Base-by-base conservation (phyloP, 2,113 vertebrate genomes). In the Vidua macroura region DNA sequence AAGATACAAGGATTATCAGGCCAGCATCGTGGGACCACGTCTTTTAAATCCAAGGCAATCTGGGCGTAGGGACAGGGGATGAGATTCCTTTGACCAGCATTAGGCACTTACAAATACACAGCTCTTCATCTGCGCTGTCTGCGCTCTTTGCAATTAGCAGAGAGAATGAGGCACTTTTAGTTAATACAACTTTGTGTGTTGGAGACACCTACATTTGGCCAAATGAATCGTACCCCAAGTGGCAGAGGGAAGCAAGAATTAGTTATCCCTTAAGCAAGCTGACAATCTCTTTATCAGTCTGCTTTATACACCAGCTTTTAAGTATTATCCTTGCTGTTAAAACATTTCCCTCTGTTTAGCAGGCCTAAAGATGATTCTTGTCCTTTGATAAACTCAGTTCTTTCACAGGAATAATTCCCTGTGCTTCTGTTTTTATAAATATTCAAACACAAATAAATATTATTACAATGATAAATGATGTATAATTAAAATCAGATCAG, bases 401-500 rank as follows among this genome's bases (percentile, higher is more conserved):
- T 95, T 94, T 83, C 53, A 35, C n/a, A 46, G 67, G 69, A 94
- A 84, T 30, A 90, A 84, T 88, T 88, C 62, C 73, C 58, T 44
- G 11, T 90, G 60, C 33, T 86, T 46, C 64, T 74, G 53, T 59
- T 90, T 37, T 53, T 94, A 82, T 88, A 88, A 93, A 92, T 91
- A 94, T 84, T 92, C 69, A 67, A 67, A 70, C 35, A 51, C 24
- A 96, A 90, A 77, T 77, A 94, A 81, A 77, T 63, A 81, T 28
- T 17, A 92, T 95, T 90, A 81, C 64, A 90, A 68, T 92, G 24
- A 74, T 74, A 94, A 94, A 88, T 59, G 0, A 48, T 48, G 48
- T n/a, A 70, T 81, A 81, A 93, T 88, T 90, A 93, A 90, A 88
- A 88, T 84, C 72, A 75, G 76, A 92, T 52, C 41, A 75, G 22